A percentile compares a stretch with the other conserved stretches of the same genome.
phyloP scores from a whole-genome alignment of 2,888 invertebrate species.

The Caenorhabditis wallacei region DNA sequence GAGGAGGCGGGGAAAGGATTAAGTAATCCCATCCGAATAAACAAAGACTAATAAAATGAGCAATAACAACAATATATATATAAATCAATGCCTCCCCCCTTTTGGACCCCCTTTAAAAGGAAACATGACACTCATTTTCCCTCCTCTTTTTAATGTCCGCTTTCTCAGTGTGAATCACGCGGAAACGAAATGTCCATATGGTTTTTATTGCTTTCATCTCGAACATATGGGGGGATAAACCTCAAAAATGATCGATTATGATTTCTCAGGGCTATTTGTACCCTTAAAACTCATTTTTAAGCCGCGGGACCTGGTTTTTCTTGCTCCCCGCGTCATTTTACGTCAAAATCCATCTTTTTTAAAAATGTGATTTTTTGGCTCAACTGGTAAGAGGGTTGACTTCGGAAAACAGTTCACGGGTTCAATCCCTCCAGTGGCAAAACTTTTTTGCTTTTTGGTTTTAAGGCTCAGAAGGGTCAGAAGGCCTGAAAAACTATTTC shows the following conservation, averaged over 20 bases:
- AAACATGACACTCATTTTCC: neutral
- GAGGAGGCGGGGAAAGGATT: no score
- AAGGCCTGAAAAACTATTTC: no score
- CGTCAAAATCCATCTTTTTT: neutral
- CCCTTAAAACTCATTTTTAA: no score
- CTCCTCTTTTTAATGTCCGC: no score
- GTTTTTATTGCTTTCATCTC: neutral
- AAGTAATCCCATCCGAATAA: no score
- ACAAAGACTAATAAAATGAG: no score
- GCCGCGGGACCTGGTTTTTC: no score
- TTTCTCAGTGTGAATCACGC: neutral
- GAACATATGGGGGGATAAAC: neutral
- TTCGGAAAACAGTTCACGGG: neutral
- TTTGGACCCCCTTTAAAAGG: neutral
- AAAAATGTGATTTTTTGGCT: neutral
- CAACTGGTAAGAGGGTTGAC: neutral
- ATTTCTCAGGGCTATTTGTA: neutral
- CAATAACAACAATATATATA: no score
- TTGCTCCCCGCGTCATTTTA: neutral
- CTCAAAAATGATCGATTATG: neutral
- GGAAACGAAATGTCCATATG: neutral
- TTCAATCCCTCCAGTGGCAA: neutral
- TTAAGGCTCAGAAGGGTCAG: neutral
- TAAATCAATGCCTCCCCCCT: neutral
- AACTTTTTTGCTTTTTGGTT: neutral